phyloP scores from a whole-genome alignment of 2,888 invertebrate genomes.

The Cecidostiba fungosa region DNA sequence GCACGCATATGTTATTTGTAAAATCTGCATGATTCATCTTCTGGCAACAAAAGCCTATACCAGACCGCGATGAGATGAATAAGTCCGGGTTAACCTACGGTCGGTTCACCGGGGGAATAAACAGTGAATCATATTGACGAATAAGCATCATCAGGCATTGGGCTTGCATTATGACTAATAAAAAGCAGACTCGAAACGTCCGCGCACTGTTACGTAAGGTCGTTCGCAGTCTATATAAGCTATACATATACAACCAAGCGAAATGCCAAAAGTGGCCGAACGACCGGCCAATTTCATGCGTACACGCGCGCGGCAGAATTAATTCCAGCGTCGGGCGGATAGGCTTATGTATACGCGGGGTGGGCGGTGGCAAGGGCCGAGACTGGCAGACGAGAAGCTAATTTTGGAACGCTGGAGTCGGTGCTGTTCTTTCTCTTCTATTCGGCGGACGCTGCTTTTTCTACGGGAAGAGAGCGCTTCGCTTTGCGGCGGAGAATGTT shows the following conservation, averaged over 20 bases:
- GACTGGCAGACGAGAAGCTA: conserved; percentile 21
- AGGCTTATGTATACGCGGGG: background rate
- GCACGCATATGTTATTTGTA: background rate
- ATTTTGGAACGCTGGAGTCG: conserved; percentile 44
- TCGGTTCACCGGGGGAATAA: conserved; percentile 66
- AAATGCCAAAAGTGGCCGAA: conserved; percentile 48
- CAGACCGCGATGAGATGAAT: background rate
- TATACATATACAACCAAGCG: background rate
- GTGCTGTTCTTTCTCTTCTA: background rate
- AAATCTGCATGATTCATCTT: background rate
- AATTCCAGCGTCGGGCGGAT: conserved; percentile 46
- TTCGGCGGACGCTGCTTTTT: background rate
- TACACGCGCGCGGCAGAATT: conserved; percentile 14
- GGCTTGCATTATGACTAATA: conserved; percentile 59
- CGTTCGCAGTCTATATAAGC: background rate
- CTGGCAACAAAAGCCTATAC: background rate
- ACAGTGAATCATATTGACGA: conserved; percentile 70
- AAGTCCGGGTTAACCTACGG: conserved; percentile 36
- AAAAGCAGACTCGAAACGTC: background rate
- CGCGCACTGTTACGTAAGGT: conserved; percentile 46
- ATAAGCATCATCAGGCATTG: conserved; percentile 65
- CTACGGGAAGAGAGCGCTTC: background rate
- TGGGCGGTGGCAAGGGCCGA: background rate
- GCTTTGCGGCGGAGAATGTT: background rate
- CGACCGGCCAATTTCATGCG: conserved; percentile 40